Conservation (phyloP, 2,888 invertebrate genomes). For the Pterostichus niger region DNA sequence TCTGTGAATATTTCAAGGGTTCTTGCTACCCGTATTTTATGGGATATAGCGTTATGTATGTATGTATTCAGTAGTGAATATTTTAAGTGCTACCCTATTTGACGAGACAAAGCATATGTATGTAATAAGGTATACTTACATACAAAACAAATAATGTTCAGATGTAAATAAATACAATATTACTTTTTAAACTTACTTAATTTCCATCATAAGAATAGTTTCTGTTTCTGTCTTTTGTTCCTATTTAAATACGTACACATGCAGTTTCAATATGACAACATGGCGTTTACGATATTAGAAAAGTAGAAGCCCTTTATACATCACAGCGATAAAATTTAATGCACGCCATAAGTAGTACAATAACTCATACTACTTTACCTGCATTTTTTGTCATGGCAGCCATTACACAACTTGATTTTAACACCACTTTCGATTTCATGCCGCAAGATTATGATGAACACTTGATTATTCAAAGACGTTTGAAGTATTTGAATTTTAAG, state of each 20-base stretch:
- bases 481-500: conserved; percentile 47
- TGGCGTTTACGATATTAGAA: conserved; percentile 7
- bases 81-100: too few relatives aligned
- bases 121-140: too few relatives aligned
- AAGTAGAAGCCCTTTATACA: background rate
- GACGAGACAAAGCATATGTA: too few relatives aligned
- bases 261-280: background rate
- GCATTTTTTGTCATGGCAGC: conserved; percentile 22
- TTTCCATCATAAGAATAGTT: too few relatives aligned
- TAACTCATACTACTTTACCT: conserved; percentile 34
- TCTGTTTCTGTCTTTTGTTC: background rate
- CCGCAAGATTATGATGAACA: conserved; percentile 27
- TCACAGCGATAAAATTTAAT: conserved; percentile 21
- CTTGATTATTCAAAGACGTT: conserved; percentile 37
- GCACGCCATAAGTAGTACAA: conserved; percentile 14
- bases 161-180: too few relatives aligned
- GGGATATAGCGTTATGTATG: too few relatives aligned
- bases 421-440: conserved; percentile 44
- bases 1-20: too few relatives aligned
- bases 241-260: background rate
- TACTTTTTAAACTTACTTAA: too few relatives aligned
- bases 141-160: too few relatives aligned
- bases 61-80: too few relatives aligned
- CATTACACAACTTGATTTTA: conserved; percentile 50
- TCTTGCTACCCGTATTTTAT: too few relatives aligned